Base-by-base conservation (phyloP, 2,113 vertebrate genomes). In the Notiomystis cincta region DNA sequence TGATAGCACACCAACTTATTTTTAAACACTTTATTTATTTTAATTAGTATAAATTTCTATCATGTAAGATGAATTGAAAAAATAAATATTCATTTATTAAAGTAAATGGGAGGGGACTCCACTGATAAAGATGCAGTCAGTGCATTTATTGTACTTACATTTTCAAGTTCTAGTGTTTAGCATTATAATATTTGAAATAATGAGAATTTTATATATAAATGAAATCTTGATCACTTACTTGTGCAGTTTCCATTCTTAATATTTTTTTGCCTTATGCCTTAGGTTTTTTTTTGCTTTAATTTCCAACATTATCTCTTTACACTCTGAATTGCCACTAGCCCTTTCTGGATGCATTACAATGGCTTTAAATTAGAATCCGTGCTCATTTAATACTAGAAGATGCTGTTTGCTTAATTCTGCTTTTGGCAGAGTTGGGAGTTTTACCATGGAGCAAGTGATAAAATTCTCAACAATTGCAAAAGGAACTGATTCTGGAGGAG, bases 11-110 rank as follows among this genome's bases (percentile, higher is more conserved):
- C 72, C 96, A 84, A 35, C 82, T 73, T 96, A 93, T 94, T 97
- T 97, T 98, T 86, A 82, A 98, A 96, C 89, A 71, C 91, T 97
- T 97, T 98, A 98, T 98, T 98, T 98, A 98, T 98, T 98, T 97
- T 96, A 97, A 97, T 96, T 97, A 94, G 92, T 96, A 82, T 85
- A 89, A 95, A 96, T 83, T 94, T 97, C 92, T 97, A 95, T 97
- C 75, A 56, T 97, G 80, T 90, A 94, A 87, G 78, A 76, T 56
- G 58, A 91, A 97, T 96, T 92, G 86, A 91, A 85, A 93, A 96
- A 97, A 66, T 67, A 95, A 97, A 91, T 95, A 96, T 81, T 93
- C 89, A 60, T 84, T 86, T 96, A 91, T 95, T 96, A 95, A 95
- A 97, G 82, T 94, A 95, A 96, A 90, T 84, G 90, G 94, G 87